phyloP scores from a whole-genome alignment of 2,888 invertebrate genomes.

The Schizaphis graminum region DNA sequence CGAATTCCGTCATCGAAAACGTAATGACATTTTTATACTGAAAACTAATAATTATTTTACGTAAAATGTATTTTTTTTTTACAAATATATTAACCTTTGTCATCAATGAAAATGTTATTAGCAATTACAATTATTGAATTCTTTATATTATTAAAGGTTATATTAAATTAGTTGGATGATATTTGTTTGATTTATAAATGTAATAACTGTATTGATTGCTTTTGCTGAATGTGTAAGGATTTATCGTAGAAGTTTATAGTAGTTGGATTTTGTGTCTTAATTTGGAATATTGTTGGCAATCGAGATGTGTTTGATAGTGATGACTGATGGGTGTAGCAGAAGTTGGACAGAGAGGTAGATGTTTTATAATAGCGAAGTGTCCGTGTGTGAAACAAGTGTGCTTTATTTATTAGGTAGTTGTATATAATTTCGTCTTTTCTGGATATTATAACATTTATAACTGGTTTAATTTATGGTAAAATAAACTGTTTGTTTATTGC shows the following conservation, averaged over 20 bases:
- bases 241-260: neutral
- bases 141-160: neutral
- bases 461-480: neutral
- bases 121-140: neutral
- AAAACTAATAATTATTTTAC: neutral
- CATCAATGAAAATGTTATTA: neutral
- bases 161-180: neutral
- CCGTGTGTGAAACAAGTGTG: neutral
- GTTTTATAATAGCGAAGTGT: neutral
- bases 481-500: neutral
- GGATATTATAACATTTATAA: neutral
- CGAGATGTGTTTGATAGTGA: neutral
- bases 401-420: neutral
- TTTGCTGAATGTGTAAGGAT: neutral
- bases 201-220: neutral
- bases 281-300: neutral
- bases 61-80: neutral
- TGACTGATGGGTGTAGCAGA: neutral
- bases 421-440: neutral
- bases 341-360: neutral
- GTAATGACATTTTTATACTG: neutral
- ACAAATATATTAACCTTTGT: neutral
- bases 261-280: neutral
- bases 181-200: neutral
- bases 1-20: neutral